Conservation (phyloP, 2,888 invertebrate species). For the Drosophila subquinaria region DNA sequence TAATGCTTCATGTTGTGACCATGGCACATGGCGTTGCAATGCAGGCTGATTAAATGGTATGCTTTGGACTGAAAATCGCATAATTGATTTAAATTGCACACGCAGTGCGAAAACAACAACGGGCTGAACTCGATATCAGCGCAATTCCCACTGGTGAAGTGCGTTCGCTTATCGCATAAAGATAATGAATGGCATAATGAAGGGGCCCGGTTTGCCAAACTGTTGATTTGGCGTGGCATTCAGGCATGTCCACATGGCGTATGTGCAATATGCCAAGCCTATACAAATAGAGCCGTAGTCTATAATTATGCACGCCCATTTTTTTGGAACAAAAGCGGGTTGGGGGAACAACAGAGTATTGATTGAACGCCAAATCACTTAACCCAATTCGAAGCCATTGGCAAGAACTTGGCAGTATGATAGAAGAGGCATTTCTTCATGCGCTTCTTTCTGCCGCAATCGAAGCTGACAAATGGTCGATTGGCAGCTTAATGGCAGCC, state of each 20-base stretch:
- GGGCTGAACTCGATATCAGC: conserved; percentile 19
- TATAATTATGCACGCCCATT: conserved; percentile 61
- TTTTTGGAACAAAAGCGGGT: background rate
- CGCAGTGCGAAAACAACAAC: conserved; percentile 30
- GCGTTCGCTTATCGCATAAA: conserved; percentile 52
- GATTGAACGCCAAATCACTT: conserved; percentile 78
- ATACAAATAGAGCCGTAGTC: conserved; percentile 54
- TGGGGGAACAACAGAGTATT: conserved; percentile 28
- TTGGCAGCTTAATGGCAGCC: conserved; percentile 77
- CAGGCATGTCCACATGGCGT: conserved; percentile 36
- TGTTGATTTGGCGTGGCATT: conserved; percentile 56
- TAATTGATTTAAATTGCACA: conserved; percentile 73
- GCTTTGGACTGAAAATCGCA: conserved; percentile 48
- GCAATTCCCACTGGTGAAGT: conserved; percentile 49
- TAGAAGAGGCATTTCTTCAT: conserved; percentile 33
- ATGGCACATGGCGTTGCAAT: conserved; percentile 3
- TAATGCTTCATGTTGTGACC: conserved; percentile 36
- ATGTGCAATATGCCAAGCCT: conserved; percentile 56
- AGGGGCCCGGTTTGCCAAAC: conserved; percentile 31
- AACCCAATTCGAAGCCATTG: conserved; percentile 58
- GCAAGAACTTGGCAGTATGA: conserved; percentile 68
- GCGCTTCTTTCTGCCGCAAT: conserved; percentile 44
- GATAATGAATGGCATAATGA: conserved; percentile 72
- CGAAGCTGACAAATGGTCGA: conserved; percentile 76
- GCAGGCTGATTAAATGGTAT: conserved; percentile 34